Evolutionary conservation across 2,113 vertebrate species (phyloP).

Genomic region (Melanerpes formicivorus): DNA sequence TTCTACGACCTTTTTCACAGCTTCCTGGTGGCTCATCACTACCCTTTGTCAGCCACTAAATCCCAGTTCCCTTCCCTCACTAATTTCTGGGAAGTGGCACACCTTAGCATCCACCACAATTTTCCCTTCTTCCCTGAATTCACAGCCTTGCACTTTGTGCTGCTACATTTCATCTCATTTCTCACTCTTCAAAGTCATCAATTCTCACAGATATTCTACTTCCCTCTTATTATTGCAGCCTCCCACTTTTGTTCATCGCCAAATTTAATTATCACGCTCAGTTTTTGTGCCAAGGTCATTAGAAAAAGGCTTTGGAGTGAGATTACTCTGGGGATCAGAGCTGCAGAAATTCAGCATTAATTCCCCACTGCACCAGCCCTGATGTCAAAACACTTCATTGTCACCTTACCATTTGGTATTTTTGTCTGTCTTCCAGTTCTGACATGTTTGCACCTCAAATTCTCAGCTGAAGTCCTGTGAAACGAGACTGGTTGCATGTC

Average conservation of each 20-base stretch:
- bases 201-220: background rate
- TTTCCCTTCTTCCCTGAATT: background rate
- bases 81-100: background rate
- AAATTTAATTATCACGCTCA: background rate
- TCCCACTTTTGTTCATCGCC: background rate
- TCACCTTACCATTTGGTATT: background rate
- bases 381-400: background rate
- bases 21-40: background rate
- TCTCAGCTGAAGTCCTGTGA: background rate
- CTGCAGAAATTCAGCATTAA: background rate
- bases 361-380: background rate
- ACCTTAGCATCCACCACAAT: background rate
- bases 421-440: background rate
- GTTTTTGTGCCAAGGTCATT: constrained; percentile 15
- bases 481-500: fast-evolving
- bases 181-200: background rate
- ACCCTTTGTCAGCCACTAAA: background rate
- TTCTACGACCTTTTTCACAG: background rate
- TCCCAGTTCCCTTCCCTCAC: background rate
- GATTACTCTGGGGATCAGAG: background rate
- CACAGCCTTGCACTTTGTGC: background rate
- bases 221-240: background rate
- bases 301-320: background rate
- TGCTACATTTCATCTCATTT: background rate
- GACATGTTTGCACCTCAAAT: background rate